phyloP scores from a whole-genome alignment of 2,888 invertebrate genomes.

The Junonia oenone region DNA sequence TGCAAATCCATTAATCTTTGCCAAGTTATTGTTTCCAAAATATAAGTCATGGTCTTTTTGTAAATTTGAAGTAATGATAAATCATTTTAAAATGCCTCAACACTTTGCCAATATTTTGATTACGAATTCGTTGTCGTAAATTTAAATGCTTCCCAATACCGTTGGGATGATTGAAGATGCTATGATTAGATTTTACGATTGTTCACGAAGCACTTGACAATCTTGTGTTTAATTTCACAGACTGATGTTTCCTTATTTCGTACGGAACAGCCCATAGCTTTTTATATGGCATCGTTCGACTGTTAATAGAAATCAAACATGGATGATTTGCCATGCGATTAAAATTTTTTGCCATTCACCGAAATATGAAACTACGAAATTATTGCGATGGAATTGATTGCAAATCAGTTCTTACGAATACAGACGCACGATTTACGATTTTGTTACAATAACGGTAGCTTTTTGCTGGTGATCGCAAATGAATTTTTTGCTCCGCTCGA shows the following conservation, averaged over 20 bases:
- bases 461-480: constrained; percentile 36
- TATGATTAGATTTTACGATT: constrained; percentile 2
- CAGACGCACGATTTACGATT: constrained; percentile 39
- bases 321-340: constrained; percentile 23
- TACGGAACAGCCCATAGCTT: constrained; percentile 3
- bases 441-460: constrained; percentile 35
- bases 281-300: not conserved
- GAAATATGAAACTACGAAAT: constrained; percentile 31
- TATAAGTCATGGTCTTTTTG: not conserved
- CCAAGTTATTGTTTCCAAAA: not conserved
- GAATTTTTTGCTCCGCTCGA: constrained; percentile 32
- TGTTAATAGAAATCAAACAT: constrained; percentile 7
- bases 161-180: not conserved
- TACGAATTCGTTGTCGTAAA: not conserved
- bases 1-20: constrained; percentile 1
- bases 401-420: constrained; percentile 30
- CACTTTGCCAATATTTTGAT: not conserved
- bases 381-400: constrained; percentile 28
- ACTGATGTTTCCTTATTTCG: constrained; percentile 8
- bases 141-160: constrained; percentile 3
- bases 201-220: constrained; percentile 16
- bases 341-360: constrained; percentile 25
- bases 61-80: not conserved
- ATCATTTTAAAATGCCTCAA: not conserved
- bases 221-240: constrained; percentile 23